Base-by-base conservation (phyloP, 1,140 invertebrate genomes). In the Luehdorfia chinensis region DNA sequence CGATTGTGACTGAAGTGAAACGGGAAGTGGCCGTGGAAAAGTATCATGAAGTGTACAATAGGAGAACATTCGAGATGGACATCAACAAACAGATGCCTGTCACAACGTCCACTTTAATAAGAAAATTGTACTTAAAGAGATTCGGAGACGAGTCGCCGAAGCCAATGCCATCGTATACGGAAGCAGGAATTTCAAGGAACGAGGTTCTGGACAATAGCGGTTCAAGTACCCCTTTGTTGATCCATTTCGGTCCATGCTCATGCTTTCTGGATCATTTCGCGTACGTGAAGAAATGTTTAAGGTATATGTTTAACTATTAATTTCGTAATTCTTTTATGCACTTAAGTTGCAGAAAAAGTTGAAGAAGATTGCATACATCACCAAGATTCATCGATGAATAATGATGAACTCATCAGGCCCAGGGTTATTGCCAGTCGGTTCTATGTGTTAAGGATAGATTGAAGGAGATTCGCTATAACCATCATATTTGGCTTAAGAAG, bases 41-140 rank as follows among this genome's bases (percentile, higher is more conserved):
- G 12, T 44, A 50, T 1, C 56, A 70, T 31, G 56, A 64, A 12
- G 63, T 59, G 28, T 68, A 59, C 37, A 75, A 79, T 37, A 47
- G 47, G 7, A n/a, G 37, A 2, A 69, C 61, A 0, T 37, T 34
- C 0, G 62, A 71, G 13, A 53, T 63, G 23, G 59, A 71, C n/a
- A 56, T 63, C 4, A 71, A 77, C 43, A 74, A 74, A 43, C 78
- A 83, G 45, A 75, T 79, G 65, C 74, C 75, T 0, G 69, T 75
- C 0, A 43, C 67, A 0, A 78, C 72, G 0, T 76, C 78, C 0
- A 78, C 78, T 0, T 39, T 83, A 11, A 76, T 78, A 41, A 59
- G 78, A 9, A 78, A 79, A 32, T 15, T 79, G 32, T 71, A 64
- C 62, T 39, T 83, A 3, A 74, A 48, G 36, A 68, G 56, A 6